Base-by-base conservation (phyloP, 2,888 invertebrate species). In the Calephelis perditalis region DNA sequence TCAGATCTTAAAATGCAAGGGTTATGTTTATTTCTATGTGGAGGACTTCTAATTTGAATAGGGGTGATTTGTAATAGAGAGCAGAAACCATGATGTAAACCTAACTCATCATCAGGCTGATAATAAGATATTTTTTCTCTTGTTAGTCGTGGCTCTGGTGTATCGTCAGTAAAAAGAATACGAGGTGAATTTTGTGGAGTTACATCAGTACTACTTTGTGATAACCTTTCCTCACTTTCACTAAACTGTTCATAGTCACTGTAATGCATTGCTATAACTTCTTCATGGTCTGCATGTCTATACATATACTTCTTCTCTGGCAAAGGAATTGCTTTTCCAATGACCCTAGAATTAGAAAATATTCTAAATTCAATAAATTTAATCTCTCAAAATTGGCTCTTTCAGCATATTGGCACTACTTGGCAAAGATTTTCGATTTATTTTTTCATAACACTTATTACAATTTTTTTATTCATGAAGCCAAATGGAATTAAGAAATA, bases 51-150 rank as follows among this genome's bases (percentile, higher is more conserved):
- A 58, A 86, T 84, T 47, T 84, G 84, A 63, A 91, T 76, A 0
- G 91, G 88, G 36, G 89, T 86, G 62, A 91, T 91, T 69, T 90
- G 90, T 40, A 91, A 72, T 2, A 90, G 73, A 0, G 90, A 87
- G 63, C 84, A 83, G 67, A 91, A 89, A 0, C 82, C 70, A 62
- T 88, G 83, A 4, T 82, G 76, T 7, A 89, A 68, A 2, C 82
- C 77, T 10, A 71, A 63, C 7, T 82, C 82, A 5, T 84, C 81
- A 26, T 73, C 71, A 61, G 76, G 74, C 43, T 70, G 73, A 60
- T 78, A 80, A 52, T 26, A 52, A 2, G 71, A 64, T 11, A 73
- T 64, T 60, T 72, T 77, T 8, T 76, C 78, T 58, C 73, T 65
- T 12, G 63, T 65, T 6, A 73, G 49, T 61, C 73, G 82, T 12